Percentiles rank a stretch among this genome's conserved stretches.
Evolutionary conservation across 2,888 invertebrate species (phyloP).

Genomic region (Toxonevra muliebris): DNA sequence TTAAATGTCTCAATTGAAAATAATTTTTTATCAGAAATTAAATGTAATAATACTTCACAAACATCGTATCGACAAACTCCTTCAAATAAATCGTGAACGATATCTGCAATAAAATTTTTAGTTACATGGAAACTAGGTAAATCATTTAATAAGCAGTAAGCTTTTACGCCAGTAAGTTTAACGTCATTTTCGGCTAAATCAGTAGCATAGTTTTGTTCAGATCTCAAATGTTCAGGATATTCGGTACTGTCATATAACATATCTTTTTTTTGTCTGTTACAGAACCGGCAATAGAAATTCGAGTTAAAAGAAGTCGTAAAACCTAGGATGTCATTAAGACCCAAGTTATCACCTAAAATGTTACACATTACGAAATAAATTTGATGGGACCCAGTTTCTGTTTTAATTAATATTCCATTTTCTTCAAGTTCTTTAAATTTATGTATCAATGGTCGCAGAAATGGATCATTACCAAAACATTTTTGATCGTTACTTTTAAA

Average conservation of each 20-base stretch:
- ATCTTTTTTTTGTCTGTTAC: too few species aligned
- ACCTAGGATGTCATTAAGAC: conserved; percentile 34
- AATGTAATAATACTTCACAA: conserved; percentile 28
- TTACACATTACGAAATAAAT: conserved; percentile 11
- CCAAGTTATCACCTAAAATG: conserved; percentile 34
- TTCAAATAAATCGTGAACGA: conserved; percentile 38
- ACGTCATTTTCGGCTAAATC: too few species aligned
- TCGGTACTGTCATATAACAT: too few species aligned
- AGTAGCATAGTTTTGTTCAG: conserved; percentile 17
- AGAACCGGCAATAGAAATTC: conserved; percentile 33
- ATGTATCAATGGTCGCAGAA: conserved; percentile 27
- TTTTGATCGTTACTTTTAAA: too few species aligned
- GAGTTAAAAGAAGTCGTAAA: conserved; percentile 35
- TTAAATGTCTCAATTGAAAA: conserved; percentile 35
- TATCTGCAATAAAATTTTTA: conserved; percentile 35
- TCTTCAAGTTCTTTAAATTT: conserved; percentile 30
- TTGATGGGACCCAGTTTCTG: conserved; percentile 12
- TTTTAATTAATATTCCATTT: conserved; percentile 28
- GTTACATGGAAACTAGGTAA: conserved; percentile 31
- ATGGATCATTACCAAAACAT: conserved; percentile 35
- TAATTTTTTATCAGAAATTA: conserved; percentile 26
- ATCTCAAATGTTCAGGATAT: conserved; percentile 21
- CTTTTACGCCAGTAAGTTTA: conserved; percentile 31
- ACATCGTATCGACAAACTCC: conserved; percentile 36
- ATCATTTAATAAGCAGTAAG: conserved; percentile 30